Evolutionary conservation across 2,797 vertebrate genomes (phyloP).

Genomic region (Margarornis squamiger): DNA sequence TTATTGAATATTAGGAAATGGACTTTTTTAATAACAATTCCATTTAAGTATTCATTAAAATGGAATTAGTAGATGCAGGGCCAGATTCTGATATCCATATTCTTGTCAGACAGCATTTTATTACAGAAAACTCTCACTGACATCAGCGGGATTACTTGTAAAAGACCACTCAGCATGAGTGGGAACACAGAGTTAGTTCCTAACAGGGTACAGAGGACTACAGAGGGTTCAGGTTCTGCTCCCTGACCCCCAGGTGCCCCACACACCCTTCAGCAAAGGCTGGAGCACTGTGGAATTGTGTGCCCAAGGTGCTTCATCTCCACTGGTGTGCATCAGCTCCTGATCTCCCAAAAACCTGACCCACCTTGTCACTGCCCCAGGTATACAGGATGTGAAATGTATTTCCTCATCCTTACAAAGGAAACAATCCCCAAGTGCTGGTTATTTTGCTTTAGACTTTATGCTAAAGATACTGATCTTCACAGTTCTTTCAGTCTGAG

Average conservation of each 20-base stretch:
- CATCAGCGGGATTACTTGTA: slow-evolving; percentile 56
- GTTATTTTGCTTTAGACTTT: not conserved
- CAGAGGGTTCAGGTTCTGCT: not conserved
- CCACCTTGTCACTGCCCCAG: not conserved
- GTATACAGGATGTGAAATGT: not conserved
- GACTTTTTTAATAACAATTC: slow-evolving; percentile 63
- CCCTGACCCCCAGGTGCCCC: not conserved
- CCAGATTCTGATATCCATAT: slow-evolving; percentile 63
- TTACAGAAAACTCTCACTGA: slow-evolving; percentile 56
- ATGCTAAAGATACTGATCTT: not conserved
- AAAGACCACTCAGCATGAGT: not conserved
- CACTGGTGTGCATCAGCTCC: not conserved
- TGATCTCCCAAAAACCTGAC: not conserved
- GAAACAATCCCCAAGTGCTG: not conserved
- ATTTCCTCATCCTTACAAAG: not conserved
- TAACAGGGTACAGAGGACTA: not conserved
- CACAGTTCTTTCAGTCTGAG: not conserved
- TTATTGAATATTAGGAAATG: slow-evolving; percentile 66
- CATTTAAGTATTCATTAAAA: slow-evolving; percentile 69
- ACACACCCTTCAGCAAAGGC: not conserved
- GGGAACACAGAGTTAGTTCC: not conserved
- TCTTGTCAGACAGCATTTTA: slow-evolving; percentile 62
- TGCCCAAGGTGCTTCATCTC: not conserved
- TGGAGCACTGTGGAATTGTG: not conserved
- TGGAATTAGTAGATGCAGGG: slow-evolving; percentile 58